A percentile compares a stretch with the other conserved stretches of the same genome.
Conservation (phyloP, 2,888 invertebrate species). For the Cosmia trapezina region DNA sequence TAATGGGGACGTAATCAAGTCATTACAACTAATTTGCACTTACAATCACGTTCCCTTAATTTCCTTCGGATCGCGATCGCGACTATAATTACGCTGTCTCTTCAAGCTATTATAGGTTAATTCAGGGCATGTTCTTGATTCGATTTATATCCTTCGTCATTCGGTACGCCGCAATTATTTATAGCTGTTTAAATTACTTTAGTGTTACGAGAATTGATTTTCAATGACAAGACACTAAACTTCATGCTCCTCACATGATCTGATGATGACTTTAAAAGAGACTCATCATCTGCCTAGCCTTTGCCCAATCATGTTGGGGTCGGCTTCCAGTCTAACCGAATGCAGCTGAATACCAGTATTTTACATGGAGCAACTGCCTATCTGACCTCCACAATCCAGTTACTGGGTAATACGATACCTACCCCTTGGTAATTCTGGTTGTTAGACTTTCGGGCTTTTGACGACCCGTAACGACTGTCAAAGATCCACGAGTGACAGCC, state of each 20-base stretch:
- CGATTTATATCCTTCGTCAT: conserved; percentile 30
- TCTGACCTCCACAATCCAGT: too few species aligned
- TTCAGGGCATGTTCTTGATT: conserved; percentile 45
- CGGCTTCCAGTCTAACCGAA: too few species aligned
- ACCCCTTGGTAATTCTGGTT: too few species aligned
- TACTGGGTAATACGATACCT: too few species aligned
- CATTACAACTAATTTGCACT: conserved; percentile 59
- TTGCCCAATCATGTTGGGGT: too few species aligned
- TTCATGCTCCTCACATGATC: neutral
- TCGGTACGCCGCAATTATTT: conserved; percentile 8
- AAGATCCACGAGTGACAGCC: too few species aligned
- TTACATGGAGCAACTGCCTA: too few species aligned
- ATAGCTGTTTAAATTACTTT: conserved; percentile 11
- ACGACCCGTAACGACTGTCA: too few species aligned
- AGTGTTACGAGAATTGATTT: neutral
- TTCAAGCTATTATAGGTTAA: conserved; percentile 41
- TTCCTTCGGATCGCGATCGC: conserved; percentile 32
- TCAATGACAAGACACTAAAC: too few species aligned
- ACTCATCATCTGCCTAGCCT: too few species aligned
- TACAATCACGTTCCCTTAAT: conserved; percentile 43
- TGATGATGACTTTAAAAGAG: neutral
- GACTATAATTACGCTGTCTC: conserved; percentile 52
- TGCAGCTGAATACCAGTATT: too few species aligned
- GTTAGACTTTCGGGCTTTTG: neutral
- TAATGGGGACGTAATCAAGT: conserved; percentile 50